A percentile compares a stretch with the other conserved stretches of the same genome.
These are phyloP conservation scores for Tetheella fluctuosa DNA, from an alignment of 2,888 invertebrate species.

Conservation along the genomic window DNA sequence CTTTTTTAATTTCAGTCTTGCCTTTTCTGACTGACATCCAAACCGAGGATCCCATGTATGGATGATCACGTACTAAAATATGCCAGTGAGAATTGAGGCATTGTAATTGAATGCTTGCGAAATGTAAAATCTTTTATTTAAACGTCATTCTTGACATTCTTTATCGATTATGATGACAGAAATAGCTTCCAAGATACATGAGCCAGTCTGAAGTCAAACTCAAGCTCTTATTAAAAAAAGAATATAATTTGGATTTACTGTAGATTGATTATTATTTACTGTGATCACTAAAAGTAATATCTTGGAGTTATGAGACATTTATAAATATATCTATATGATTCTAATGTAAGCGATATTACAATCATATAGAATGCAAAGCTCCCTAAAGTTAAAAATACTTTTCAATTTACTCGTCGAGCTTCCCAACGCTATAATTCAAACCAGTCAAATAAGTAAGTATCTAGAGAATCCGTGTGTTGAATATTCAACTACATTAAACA, in stretches of 20 bases:
- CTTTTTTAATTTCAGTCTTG: not conserved
- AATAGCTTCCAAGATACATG: no score
- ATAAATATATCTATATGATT: no score
- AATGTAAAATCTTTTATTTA: not conserved
- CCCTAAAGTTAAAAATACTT: not conserved
- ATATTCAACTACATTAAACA: not conserved
- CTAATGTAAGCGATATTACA: no score
- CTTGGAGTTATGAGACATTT: no score
- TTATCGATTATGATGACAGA: not conserved
- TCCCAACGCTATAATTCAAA: not conserved
- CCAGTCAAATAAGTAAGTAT: no score
- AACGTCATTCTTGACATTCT: not conserved
- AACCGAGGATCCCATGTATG: not conserved
- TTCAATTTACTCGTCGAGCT: not conserved
- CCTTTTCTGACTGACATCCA: not conserved
- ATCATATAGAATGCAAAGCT: no score
- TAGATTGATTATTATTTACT: no score
- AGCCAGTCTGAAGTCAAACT: no score
- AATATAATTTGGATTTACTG: no score
- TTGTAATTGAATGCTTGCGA: not conserved
- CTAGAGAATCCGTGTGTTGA: not conserved
- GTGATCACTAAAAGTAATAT: no score
- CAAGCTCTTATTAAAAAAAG: no score
- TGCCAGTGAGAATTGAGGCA: not conserved
- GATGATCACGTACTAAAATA: not conserved